Base-by-base conservation (phyloP, 2,113 vertebrate species). In the Empidonax traillii region DNA sequence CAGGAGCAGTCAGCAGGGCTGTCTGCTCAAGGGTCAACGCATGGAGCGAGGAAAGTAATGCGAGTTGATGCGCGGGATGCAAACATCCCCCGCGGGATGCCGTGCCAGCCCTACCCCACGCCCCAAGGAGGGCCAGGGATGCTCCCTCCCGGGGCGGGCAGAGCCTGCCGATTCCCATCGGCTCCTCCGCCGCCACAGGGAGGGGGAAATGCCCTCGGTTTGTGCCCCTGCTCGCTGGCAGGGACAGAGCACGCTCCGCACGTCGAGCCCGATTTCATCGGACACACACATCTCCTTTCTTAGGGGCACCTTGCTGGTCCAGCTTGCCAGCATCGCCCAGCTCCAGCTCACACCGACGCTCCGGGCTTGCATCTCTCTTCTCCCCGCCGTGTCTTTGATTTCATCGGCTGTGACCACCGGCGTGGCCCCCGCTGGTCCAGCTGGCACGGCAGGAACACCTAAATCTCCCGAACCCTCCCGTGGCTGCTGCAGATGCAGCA, bases 211-310 rank as follows among this genome's bases (percentile, higher is more conserved):
- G 5, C 49, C 27, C 35, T 31, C 17, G 39, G 31, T 16, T 25
- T 28, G 51, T 58, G 71, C 33, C 55, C 55, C 37, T 30, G 65
- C 3, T 33, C 52, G 78, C 65, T 20, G 31, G 37, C 56, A 90
- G 23, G 0, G 2, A 79, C 47, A 11, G 8, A 83, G 75, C 75
- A 41, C 55, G 11, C 62, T 75, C 61, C 4, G 10, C 46, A 31
- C 0, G 1, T 46, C 20, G 0, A 1, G 1, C 46, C 15, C 0
- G 16, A 35, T 41, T n/a, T 69, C 25, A 33, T 12, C 44, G 9
- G 41, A 67, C 59, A 51, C 16, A 12, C 20, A 15, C 22, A 9
- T 17, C 65, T 61, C 31, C 3, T 28, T 58, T 14, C 18, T 41
- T 30, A 35, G 35, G 35, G 35, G 35, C 35, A 13, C 56, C 56